A percentile compares a stretch with the other conserved stretches of the same genome.
These are phyloP conservation scores for Mantis religiosa DNA, from an alignment of 2,888 invertebrate genomes.

Conservation along the genomic window DNA sequence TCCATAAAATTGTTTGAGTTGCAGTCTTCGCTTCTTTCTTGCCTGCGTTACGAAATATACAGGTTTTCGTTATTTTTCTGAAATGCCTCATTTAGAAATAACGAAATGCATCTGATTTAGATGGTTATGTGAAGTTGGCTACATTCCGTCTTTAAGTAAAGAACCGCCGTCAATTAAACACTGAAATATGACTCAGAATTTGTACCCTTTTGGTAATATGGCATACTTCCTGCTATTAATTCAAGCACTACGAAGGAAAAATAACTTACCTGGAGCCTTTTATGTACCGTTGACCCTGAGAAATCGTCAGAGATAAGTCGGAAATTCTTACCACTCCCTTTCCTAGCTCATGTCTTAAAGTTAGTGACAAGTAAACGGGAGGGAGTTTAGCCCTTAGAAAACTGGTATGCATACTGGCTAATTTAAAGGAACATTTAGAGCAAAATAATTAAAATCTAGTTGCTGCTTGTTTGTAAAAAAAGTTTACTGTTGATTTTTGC, in stretches of 20 bases:
- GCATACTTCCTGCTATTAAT: not conserved
- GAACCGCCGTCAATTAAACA: not conserved
- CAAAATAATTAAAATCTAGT: too few species aligned
- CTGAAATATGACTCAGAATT: not conserved
- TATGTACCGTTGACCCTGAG: not conserved
- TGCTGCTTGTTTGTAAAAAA: too few species aligned
- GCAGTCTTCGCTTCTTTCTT: too few species aligned
- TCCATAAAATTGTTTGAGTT: too few species aligned
- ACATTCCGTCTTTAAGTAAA: not conserved
- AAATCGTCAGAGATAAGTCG: not conserved
- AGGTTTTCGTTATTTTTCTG: not conserved
- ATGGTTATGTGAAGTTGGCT: not conserved
- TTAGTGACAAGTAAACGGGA: too few species aligned
- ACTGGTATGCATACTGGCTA: too few species aligned
- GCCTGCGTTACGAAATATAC: too few species aligned
- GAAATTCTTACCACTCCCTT: not conserved
- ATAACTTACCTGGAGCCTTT: not conserved
- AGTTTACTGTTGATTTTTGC: too few species aligned
- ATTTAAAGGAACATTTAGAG: too few species aligned
- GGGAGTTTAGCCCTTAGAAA: too few species aligned
- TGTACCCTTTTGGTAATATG: not conserved
- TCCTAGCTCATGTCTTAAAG: too few species aligned
- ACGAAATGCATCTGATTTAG: not conserved
- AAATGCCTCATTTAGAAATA: not conserved
- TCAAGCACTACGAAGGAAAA: not conserved